Conservation (phyloP, 2,888 invertebrate genomes). For the Altica lythri region DNA sequence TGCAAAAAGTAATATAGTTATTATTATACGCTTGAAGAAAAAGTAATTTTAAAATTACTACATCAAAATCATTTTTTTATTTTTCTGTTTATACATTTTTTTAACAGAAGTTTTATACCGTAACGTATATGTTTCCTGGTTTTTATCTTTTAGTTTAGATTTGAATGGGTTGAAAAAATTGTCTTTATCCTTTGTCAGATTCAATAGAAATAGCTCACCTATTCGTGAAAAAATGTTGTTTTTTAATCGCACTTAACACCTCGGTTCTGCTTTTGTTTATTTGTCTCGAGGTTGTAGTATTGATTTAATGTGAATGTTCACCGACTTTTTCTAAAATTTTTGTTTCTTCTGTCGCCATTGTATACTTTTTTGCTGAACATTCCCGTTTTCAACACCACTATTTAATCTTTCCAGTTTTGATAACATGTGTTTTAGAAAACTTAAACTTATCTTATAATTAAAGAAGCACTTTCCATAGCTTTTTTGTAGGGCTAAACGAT, state of each 20-base stretch:
- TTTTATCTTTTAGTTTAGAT: no score
- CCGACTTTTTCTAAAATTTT: slow-evolving; percentile 1
- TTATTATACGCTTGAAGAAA: no score
- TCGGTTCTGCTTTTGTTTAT: not conserved
- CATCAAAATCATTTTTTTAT: no score
- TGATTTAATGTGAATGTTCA: not conserved
- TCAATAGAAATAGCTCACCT: not conserved
- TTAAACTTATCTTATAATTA: not conserved
- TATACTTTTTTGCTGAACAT: not conserved
- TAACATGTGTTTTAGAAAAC: slow-evolving; percentile 2
- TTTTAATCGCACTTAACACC: not conserved
- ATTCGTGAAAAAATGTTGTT: not conserved
- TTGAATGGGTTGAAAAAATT: no score
- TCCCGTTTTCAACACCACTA: not conserved
- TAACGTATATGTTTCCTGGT: no score
- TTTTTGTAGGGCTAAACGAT: no score
- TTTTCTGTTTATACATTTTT: no score
- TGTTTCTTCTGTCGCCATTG: slow-evolving; percentile 2
- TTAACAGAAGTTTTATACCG: no score
- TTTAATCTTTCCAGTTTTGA: not conserved
- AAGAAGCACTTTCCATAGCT: slow-evolving; percentile 1
- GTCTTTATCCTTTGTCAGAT: no score
- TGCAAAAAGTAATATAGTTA: no score
- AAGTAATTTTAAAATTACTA: no score
- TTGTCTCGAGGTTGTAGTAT: not conserved